phyloP scores from a whole-genome alignment of 2,888 invertebrate species.

The Melinaea marsaeus region DNA sequence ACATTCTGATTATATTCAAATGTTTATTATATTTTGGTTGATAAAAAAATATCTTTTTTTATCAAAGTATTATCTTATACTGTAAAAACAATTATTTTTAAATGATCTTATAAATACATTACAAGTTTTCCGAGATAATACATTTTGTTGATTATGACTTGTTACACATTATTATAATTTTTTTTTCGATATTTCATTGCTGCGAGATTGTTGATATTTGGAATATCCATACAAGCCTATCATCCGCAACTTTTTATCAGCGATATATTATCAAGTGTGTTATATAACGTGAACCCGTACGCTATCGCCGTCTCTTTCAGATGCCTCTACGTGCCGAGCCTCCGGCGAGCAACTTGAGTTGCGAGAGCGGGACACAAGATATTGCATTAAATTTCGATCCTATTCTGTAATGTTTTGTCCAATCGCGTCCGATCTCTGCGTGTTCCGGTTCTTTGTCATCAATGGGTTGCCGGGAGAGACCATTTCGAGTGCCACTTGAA shows the following conservation, averaged over 20 bases:
- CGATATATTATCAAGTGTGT: conserved; percentile 71
- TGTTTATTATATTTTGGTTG: too few species aligned
- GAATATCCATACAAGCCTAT: conserved; percentile 48
- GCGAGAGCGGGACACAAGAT: conserved; percentile 53
- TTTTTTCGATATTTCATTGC: neutral
- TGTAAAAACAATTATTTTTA: too few species aligned
- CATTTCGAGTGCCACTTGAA: conserved; percentile 63
- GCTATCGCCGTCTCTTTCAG: conserved; percentile 32
- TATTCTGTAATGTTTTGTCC: conserved; percentile 75
- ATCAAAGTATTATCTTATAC: too few species aligned
- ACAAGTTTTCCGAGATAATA: neutral
- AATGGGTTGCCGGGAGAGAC: conserved; percentile 82
- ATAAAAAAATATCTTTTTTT: too few species aligned
- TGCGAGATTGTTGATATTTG: conserved; percentile 12
- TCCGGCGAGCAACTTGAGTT: conserved; percentile 18
- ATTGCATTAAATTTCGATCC: conserved; percentile 75
- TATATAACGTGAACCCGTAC: conserved; percentile 64
- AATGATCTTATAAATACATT: too few species aligned
- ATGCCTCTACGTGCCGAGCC: conserved; percentile 28
- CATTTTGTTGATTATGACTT: neutral
- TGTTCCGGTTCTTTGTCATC: conserved; percentile 84
- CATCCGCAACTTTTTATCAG: conserved; percentile 71
- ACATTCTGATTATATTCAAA: neutral
- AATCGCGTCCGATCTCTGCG: conserved; percentile 79
- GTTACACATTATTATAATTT: neutral